These are phyloP conservation scores for Stegophylla sp. DNA, from an alignment of 2,888 invertebrate genomes.

Conservation along the genomic window DNA sequence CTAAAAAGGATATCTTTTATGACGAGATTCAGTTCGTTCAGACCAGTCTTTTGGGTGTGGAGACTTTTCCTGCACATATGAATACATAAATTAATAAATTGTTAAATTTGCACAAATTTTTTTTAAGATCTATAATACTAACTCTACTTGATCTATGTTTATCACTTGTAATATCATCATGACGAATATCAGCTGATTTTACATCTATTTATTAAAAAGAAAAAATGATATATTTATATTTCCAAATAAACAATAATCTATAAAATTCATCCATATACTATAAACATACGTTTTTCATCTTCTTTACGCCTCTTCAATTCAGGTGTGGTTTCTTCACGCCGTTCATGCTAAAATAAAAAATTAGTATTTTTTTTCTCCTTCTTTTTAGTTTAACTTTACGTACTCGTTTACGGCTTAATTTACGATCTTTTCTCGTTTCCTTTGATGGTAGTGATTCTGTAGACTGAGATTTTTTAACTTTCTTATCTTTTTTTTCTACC, in stretches of 20 bases:
- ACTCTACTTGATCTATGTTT: constrained; percentile 62
- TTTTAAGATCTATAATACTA: constrained; percentile 36
- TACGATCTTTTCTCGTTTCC: constrained; percentile 80
- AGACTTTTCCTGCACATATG: constrained; percentile 76
- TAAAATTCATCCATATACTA: neutral
- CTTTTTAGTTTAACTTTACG: constrained; percentile 62
- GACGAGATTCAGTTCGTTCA: constrained; percentile 74
- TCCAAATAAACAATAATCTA: neutral
- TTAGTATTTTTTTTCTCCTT: neutral
- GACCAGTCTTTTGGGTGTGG: constrained; percentile 76
- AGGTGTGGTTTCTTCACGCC: constrained; percentile 69
- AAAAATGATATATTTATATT: no score
- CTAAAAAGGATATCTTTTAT: constrained; percentile 81
- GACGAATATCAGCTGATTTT: constrained; percentile 44
- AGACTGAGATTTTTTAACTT: constrained; percentile 61
- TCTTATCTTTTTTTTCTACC: constrained; percentile 69
- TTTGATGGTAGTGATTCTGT: constrained; percentile 75
- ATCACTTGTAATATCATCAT: constrained; percentile 48
- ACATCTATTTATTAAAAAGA: constrained; percentile 27
- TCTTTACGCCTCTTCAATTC: constrained; percentile 83
- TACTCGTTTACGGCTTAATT: constrained; percentile 81
- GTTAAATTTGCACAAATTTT: neutral
- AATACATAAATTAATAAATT: constrained; percentile 46
- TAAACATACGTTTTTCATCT: constrained; percentile 74
- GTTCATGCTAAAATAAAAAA: constrained; percentile 74